phyloP scores from a whole-genome alignment of 2,888 invertebrate species.

The Aspidiotus rigidus region DNA sequence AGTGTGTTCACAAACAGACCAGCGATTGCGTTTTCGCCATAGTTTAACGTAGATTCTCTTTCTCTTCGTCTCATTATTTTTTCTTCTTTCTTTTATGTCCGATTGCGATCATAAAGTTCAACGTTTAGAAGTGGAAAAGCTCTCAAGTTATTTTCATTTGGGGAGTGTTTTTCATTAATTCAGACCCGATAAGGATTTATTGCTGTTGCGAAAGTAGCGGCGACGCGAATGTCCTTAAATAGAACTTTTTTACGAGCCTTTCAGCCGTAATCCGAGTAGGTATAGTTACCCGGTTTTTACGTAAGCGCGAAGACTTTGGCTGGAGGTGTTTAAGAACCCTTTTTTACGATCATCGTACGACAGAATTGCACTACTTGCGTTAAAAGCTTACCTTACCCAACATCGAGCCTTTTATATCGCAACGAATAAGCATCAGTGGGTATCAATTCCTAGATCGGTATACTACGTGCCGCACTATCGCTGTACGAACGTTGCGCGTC shows the following conservation, averaged over 20 bases:
- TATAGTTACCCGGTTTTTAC: constrained; percentile 20
- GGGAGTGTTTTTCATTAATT: constrained; percentile 26
- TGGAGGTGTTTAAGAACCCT: constrained; percentile 28
- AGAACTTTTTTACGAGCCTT: constrained; percentile 28
- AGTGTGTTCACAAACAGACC: too few relatives aligned
- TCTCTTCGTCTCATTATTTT: not conserved
- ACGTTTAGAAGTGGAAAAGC: constrained; percentile 8
- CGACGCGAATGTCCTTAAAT: constrained; percentile 17
- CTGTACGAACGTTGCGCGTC: too few relatives aligned
- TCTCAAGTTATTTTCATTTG: constrained; percentile 20
- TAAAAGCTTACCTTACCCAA: constrained; percentile 30
- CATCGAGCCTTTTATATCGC: constrained; percentile 16
- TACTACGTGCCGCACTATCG: not conserved
- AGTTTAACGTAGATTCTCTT: too few relatives aligned
- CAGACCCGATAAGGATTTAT: constrained; percentile 28
- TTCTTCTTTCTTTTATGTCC: constrained; percentile 13
- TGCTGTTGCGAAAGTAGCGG: constrained; percentile 5
- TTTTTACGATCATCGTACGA: constrained; percentile 26
- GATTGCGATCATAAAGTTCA: constrained; percentile 8
- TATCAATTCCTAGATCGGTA: not conserved
- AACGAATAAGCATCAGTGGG: not conserved
- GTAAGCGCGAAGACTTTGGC: constrained; percentile 25
- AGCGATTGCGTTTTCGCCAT: too few relatives aligned
- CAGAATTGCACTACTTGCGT: constrained; percentile 28
- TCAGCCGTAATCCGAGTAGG: constrained; percentile 25